Base-by-base conservation (phyloP, 2,113 vertebrate species). In the Gallinago undulata region DNA sequence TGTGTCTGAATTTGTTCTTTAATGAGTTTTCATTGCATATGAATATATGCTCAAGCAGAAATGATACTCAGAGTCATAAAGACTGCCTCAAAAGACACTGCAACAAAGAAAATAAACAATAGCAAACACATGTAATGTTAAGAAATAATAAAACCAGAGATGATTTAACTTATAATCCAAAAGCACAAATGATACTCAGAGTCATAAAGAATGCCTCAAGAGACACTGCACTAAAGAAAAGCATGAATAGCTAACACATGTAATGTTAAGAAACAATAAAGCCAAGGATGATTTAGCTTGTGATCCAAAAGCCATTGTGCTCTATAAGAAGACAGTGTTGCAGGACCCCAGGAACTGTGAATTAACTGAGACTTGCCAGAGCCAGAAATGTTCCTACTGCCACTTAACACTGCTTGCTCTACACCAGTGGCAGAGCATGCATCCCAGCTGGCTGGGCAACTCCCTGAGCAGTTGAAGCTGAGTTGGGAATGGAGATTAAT, bases 1-100 rank as follows among this genome's bases (percentile, higher is more conserved):
- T 87, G 19, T 91, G n/a, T 80, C 75, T 93, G 14, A 85, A 83
- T 83, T 87, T 77, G 7, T 50, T 87, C 22, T 50, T 91, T 73
- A 83, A 79, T 73, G 70, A 69, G 14, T 69, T 73, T 87, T 88
- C 22, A 35, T 83, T 90, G 59, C 19, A 15, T 37, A 66, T 53
- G 70, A 79, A 93, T 69, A 66, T 82, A 59, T 21, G 12, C 27
- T n/a, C 78, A 74, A 51, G 62, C 43, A 68, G 13, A 91, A 93
- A 78, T 27, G 28, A 33, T 81, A 72, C 31, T 59, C 22, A 55
- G 30, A 76, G 33, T 67, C 74, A 50, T 43, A 85, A 66, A 74
- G 56, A 87, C 78, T 69, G 12, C 31, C 47, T 91, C 67, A 59
- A 63, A 88, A 94, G 22, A 55, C 35, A 10, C 16, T 41, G 17